Conservation (phyloP, 2,113 vertebrate species). For the Xiphorhynchus elegans region DNA sequence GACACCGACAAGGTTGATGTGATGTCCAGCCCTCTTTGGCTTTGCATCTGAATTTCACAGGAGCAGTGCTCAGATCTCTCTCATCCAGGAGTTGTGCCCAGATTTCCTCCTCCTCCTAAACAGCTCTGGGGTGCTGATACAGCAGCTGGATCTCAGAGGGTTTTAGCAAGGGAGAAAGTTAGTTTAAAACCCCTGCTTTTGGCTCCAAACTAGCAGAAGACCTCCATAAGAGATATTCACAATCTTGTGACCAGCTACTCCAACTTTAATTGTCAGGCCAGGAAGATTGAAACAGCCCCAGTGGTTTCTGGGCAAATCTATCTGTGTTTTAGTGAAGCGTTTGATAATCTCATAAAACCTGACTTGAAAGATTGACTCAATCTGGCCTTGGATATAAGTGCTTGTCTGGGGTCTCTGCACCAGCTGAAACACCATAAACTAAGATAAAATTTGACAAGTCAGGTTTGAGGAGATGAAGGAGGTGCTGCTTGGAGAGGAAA, state of each 20-base stretch:
- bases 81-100: background rate
- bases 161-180: background rate
- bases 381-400: constrained; percentile 1
- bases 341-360: constrained; percentile 36
- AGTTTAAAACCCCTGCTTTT: background rate
- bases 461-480: background rate
- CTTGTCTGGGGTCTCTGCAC: background rate
- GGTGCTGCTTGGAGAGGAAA: background rate
- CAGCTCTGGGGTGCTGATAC: background rate
- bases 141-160: background rate
- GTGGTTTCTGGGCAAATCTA: background rate
- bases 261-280: background rate
- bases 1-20: background rate
- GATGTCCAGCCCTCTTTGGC: background rate
- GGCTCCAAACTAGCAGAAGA: background rate
- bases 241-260: background rate
- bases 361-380: constrained; percentile 4
- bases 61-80: background rate
- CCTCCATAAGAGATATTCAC: background rate
- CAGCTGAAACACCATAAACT: background rate
- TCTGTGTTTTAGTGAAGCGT: background rate
- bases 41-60: background rate
- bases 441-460: background rate
- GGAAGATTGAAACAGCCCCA: background rate
- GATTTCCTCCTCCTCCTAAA: background rate